phyloP scores from a whole-genome alignment of 2,113 vertebrate genomes.

The Dermatemys mawii region DNA sequence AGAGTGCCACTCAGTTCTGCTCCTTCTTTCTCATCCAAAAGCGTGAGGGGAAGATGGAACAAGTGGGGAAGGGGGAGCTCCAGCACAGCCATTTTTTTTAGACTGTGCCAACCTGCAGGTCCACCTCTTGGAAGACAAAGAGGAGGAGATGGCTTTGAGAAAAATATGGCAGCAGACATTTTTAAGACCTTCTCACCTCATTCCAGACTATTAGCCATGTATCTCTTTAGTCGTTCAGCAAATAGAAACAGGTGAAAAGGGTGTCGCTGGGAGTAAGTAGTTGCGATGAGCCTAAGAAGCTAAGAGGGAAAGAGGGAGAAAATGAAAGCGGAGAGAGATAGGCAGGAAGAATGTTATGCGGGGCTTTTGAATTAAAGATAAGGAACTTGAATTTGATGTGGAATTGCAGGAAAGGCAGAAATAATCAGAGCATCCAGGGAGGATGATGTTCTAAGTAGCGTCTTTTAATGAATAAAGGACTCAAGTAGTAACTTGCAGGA shows the following conservation, averaged over 20 bases:
- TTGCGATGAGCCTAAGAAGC: background rate
- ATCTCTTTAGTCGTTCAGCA: background rate
- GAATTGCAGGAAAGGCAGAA: background rate
- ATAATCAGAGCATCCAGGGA: background rate
- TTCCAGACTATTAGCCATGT: background rate
- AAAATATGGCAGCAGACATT: background rate
- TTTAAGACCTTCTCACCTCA: background rate
- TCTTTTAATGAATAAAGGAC: background rate
- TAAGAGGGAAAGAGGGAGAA: background rate
- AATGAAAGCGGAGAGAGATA: accelerated
- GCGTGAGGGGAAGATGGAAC: background rate
- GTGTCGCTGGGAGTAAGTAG: background rate
- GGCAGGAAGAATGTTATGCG: background rate
- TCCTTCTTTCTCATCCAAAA: background rate
- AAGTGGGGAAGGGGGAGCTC: background rate
- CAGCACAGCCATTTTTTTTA: background rate
- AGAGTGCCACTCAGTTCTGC: background rate
- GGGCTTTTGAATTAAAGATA: background rate
- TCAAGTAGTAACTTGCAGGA: background rate
- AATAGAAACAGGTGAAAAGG: background rate
- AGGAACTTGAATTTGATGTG: background rate
- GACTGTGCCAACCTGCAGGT: background rate
- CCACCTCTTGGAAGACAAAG: background rate
- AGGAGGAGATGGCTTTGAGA: background rate
- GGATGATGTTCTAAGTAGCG: background rate